Percentiles rank a stretch among this genome's conserved stretches.
Conservation (phyloP, 2,888 invertebrate genomes). For the Tupiocoris notatus region DNA sequence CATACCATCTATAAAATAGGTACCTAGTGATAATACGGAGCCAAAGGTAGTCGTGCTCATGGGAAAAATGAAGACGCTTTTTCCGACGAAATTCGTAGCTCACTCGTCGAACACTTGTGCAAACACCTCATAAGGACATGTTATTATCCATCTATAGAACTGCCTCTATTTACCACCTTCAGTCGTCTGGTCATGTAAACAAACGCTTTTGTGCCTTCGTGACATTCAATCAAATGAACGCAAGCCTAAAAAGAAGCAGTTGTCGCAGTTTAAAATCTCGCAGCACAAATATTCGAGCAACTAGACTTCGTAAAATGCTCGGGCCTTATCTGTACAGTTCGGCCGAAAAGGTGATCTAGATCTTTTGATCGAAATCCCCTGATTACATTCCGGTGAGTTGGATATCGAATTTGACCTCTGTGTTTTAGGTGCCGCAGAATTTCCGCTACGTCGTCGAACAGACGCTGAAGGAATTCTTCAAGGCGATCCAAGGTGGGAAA, state of each 20-base stretch:
- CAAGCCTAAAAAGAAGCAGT: background rate
- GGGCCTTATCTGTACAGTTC: background rate
- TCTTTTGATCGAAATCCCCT: no score
- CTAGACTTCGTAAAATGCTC: no score
- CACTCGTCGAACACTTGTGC: background rate
- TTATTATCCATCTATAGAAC: background rate
- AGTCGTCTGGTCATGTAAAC: background rate
- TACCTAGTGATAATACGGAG: no score
- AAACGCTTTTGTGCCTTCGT: background rate
- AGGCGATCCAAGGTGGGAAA: constrained; percentile 93
- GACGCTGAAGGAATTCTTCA: constrained; percentile 97
- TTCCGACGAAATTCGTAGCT: background rate
- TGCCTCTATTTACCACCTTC: background rate
- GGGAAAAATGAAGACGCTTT: background rate
- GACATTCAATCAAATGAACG: background rate
- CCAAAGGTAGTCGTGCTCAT: no score
- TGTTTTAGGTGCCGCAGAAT: constrained; percentile 86
- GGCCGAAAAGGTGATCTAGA: no score
- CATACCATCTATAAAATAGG: no score
- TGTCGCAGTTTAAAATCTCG: background rate
- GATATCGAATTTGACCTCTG: background rate
- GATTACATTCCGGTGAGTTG: no score
- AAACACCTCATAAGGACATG: background rate
- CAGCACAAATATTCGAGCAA: background rate
- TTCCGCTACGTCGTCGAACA: constrained; percentile 97